A percentile compares a stretch with the other conserved stretches of the same genome.
These are phyloP conservation scores for Margarornis squamiger DNA, from an alignment of 2,797 vertebrate species.

Conservation along the genomic window DNA sequence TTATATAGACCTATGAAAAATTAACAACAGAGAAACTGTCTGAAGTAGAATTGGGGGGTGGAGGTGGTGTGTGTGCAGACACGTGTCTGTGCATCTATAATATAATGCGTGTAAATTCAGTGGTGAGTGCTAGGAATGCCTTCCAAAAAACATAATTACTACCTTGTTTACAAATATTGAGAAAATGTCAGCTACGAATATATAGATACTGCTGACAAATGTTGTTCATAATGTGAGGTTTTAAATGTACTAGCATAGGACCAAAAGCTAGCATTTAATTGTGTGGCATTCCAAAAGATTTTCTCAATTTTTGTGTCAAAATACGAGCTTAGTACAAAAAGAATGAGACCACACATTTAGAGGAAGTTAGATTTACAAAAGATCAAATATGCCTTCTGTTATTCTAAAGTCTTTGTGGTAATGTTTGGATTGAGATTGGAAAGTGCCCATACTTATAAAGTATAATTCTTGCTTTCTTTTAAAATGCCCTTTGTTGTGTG, in stretches of 20 bases:
- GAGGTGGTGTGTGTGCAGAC: not conserved
- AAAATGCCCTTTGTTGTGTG: not conserved
- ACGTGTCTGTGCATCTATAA: not conserved
- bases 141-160: not conserved
- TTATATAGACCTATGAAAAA: not conserved
- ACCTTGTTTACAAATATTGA: not conserved
- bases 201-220: not conserved
- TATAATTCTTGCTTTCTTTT: slow-evolving; percentile 1
- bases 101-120: not conserved
- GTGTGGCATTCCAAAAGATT: not conserved
- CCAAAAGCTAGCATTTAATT: not conserved
- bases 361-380: not conserved
- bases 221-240: not conserved
- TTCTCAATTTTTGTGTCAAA: not conserved
- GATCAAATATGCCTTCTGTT: not conserved
- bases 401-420: not conserved
- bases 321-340: not conserved
- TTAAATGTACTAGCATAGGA: not conserved
- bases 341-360: not conserved
- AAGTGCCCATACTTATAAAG: not conserved
- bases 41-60: not conserved
- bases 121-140: not conserved
- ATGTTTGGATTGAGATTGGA: not conserved
- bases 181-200: not conserved
- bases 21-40: not conserved